A percentile compares a stretch with the other conserved stretches of the same genome.
Evolutionary conservation across 2,797 vertebrate species (phyloP).

Genomic region (Acanthornis magna): DNA sequence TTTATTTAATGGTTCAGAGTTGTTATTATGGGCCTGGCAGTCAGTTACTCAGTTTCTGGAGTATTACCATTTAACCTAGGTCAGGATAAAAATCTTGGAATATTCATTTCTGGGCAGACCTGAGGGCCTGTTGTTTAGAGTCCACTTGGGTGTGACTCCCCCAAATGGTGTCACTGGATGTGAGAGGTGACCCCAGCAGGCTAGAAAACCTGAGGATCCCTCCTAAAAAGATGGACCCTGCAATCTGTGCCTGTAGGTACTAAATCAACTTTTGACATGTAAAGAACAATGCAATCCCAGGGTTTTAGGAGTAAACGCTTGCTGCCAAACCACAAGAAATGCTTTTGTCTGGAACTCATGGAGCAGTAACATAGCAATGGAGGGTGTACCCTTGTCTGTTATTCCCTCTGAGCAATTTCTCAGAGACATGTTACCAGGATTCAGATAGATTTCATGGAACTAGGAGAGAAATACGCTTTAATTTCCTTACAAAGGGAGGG

Average conservation of each 20-base stretch:
- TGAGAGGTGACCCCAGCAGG: neutral
- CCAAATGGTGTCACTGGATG: neutral
- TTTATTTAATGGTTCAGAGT: constrained; percentile 29
- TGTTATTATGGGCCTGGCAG: constrained; percentile 6
- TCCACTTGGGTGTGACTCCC: neutral
- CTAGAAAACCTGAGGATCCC: neutral
- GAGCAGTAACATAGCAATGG: constrained; percentile 58
- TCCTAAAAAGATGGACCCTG: neutral
- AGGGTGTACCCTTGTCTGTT: constrained; percentile 53
- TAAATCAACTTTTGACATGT: constrained; percentile 47
- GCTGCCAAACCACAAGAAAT: constrained; percentile 66
- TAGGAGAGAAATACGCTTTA: constrained; percentile 25
- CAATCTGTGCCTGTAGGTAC: constrained; percentile 4
- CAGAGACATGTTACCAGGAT: constrained; percentile 34
- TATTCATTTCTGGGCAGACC: neutral
- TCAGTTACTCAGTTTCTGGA: constrained; percentile 10
- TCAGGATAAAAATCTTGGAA: constrained; percentile 8
- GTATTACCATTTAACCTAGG: neutral
- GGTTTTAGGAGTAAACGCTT: constrained; percentile 25
- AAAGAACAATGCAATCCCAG: constrained; percentile 48
- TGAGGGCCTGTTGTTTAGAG: neutral
- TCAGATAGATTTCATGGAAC: constrained; percentile 35
- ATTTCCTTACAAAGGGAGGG: constrained; percentile 21
- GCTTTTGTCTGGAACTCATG: constrained; percentile 60
- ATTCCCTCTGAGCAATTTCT: constrained; percentile 55